phyloP scores from a whole-genome alignment of 2,797 vertebrate species.

The Thunnus albacares region DNA sequence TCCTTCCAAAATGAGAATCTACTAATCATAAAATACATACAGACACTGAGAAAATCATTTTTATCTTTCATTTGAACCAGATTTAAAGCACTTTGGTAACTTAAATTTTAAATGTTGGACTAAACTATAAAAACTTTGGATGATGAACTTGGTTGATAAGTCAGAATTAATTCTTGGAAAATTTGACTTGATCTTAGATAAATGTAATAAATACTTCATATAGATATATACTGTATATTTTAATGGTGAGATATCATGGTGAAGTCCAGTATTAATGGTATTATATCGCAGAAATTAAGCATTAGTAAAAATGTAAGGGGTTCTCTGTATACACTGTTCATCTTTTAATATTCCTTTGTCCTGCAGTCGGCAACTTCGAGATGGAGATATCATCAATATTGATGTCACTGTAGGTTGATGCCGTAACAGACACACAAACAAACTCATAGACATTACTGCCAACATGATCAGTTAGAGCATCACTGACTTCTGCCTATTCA shows the following conservation, averaged over 20 bases:
- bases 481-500: conserved; percentile 10
- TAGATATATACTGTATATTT: not conserved
- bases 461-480: not conserved
- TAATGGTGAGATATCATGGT: not conserved
- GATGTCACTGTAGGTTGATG: conserved; percentile 95
- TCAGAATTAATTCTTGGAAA: not conserved
- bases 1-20: not conserved
- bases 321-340: conserved; percentile 57
- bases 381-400: conserved; percentile 98
- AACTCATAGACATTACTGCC: not conserved
- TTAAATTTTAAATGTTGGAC: not conserved
- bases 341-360: conserved; percentile 60
- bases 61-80: not conserved
- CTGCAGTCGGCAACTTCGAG: conserved; percentile 94
- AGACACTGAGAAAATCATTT: not conserved
- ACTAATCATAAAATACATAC: not conserved
- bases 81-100: not conserved
- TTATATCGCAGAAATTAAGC: not conserved
- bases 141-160: not conserved
- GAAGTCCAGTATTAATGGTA: not conserved
- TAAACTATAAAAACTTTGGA: not conserved
- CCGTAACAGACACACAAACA: not conserved
- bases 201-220: not conserved
- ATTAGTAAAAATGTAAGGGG: not conserved
- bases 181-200: not conserved